Percentiles rank a stretch among this genome's conserved stretches.
Conservation (phyloP, 2,113 vertebrate species). For the Podilymbus podiceps region DNA sequence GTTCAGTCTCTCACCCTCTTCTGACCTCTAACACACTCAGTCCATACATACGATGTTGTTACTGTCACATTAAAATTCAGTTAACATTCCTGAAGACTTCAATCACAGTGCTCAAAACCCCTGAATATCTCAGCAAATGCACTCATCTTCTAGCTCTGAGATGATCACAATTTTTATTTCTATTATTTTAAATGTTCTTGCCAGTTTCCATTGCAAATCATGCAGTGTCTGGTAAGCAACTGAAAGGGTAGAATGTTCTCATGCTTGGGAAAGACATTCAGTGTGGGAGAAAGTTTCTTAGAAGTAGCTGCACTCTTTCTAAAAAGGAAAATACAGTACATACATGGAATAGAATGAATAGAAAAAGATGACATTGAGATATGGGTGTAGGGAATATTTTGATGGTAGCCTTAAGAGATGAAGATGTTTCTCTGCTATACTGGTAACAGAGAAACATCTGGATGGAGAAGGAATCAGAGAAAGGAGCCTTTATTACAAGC, state of each 20-base stretch:
- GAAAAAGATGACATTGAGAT: not conserved
- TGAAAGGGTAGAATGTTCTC: constrained; percentile 73
- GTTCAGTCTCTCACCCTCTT: not conserved
- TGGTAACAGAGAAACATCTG: not conserved
- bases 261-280: constrained; percentile 49
- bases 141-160: constrained; percentile 45
- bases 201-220: constrained; percentile 70
- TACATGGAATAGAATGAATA: constrained; percentile 32
- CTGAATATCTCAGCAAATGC: constrained; percentile 4
- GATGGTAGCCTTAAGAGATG: not conserved
- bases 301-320: constrained; percentile 37
- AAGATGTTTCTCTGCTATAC: not conserved
- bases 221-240: constrained; percentile 71
- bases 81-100: constrained; percentile 44
- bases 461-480: not conserved
- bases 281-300: constrained; percentile 59
- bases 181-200: constrained; percentile 57
- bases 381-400: not conserved
- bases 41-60: not conserved
- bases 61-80: constrained; percentile 36
- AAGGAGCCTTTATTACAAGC: constrained; percentile 38
- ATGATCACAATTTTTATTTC: constrained; percentile 62
- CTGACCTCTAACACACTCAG: not conserved
- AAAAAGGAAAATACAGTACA: constrained; percentile 51
- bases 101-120: constrained; percentile 11